Evolutionary conservation across 1,140 invertebrate species (phyloP).

Genomic region (Drosophila arizonae): DNA sequence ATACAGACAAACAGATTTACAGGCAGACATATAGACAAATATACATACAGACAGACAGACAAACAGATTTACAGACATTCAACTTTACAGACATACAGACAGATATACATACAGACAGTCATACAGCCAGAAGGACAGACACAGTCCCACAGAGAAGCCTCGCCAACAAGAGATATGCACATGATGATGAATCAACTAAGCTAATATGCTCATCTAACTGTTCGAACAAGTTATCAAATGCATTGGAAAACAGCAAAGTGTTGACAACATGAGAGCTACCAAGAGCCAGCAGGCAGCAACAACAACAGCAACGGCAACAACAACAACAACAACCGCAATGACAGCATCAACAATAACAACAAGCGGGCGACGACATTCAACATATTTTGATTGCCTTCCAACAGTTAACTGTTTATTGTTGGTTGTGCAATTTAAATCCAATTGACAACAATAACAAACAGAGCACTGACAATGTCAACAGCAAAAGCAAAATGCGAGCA

Average conservation of each 20-base stretch:
- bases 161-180: too few species aligned
- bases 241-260: conserved; percentile 6
- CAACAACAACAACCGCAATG: conserved; percentile 1
- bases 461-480: conserved; percentile 32
- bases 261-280: background rate
- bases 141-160: too few species aligned
- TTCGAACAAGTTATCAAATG: conserved; percentile 16
- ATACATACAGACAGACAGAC: too few species aligned
- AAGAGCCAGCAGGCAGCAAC: background rate
- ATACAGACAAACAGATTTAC: too few species aligned
- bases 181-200: background rate
- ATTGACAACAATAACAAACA: conserved; percentile 24
- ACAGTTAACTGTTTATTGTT: conserved; percentile 19
- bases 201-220: background rate
- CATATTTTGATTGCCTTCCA: conserved; percentile 36
- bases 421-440: conserved; percentile 34
- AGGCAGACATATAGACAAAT: too few species aligned
- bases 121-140: too few species aligned
- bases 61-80: too few species aligned
- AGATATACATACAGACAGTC: too few species aligned
- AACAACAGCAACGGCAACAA: background rate
- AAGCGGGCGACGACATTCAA: background rate
- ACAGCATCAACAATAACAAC: background rate
- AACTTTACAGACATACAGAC: too few species aligned
- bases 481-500: conserved; percentile 10